phyloP scores from a whole-genome alignment of 2,113 vertebrate species.

The Rhabdomys dilectus region DNA sequence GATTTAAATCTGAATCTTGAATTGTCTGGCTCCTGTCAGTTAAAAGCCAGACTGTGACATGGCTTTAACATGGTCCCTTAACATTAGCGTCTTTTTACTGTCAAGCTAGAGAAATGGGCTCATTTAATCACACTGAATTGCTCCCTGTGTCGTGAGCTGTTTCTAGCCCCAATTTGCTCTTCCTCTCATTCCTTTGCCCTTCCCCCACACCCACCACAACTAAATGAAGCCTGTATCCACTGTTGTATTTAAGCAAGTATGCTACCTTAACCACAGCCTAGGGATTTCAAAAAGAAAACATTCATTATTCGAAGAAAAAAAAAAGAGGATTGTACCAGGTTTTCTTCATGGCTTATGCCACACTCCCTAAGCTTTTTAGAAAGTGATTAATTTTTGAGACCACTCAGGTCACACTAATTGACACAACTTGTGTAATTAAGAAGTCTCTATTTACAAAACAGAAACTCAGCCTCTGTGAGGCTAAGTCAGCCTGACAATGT shows the following conservation, averaged over 20 bases:
- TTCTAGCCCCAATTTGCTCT: neutral
- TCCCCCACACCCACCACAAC: constrained; percentile 33
- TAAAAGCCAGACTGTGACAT: constrained; percentile 74
- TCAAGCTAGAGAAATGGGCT: constrained; percentile 72
- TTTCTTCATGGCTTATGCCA: constrained; percentile 76
- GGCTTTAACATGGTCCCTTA: constrained; percentile 61
- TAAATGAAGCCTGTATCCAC: constrained; percentile 69
- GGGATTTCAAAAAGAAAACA: constrained; percentile 74
- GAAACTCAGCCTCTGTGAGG: constrained; percentile 87
- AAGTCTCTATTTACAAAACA: constrained; percentile 90
- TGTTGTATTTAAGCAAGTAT: constrained; percentile 73
- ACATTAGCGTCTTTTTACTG: constrained; percentile 78
- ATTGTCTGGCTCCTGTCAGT: constrained; percentile 65
- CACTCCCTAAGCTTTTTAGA: constrained; percentile 80
- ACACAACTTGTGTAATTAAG: constrained; percentile 92
- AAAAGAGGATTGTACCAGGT: constrained; percentile 66
- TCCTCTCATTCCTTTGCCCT: neutral
- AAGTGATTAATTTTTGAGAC: constrained; percentile 92
- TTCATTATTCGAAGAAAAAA: constrained; percentile 71
- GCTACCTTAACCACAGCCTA: constrained; percentile 66
- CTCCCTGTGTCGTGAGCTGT: constrained; percentile 39
- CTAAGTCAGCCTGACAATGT: constrained; percentile 88
- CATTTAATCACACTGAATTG: constrained; percentile 60
- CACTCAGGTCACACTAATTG: constrained; percentile 90
- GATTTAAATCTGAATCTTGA: constrained; percentile 73